phyloP scores from a whole-genome alignment of 2,888 invertebrate species.

The Diarsia dahlii region DNA sequence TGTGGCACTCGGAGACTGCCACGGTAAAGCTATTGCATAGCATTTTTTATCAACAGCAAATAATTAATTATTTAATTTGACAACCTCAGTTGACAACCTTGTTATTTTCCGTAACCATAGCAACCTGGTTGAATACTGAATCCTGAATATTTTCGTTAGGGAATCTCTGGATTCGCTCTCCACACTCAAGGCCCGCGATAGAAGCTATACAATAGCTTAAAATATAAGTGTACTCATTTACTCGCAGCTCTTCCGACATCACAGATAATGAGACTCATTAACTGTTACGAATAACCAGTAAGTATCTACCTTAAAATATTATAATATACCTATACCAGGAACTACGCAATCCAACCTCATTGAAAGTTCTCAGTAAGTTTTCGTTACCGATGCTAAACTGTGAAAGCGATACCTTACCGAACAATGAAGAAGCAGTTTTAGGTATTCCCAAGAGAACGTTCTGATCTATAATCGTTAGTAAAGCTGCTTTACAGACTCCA shows the following conservation, averaged over 20 bases:
- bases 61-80: too few species aligned
- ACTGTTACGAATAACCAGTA: not conserved
- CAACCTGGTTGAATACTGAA: too few species aligned
- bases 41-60: too few species aligned
- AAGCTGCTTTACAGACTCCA: not conserved
- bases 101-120: too few species aligned
- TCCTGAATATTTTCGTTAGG: too few species aligned
- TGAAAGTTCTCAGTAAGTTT: constrained; percentile 3
- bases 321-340: not conserved
- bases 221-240: not conserved
- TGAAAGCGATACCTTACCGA: not conserved
- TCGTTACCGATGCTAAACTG: constrained; percentile 18
- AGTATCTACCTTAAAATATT: not conserved
- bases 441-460: not conserved
- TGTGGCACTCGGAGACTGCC: too few species aligned
- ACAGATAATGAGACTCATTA: not conserved
- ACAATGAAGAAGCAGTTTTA: constrained; percentile 7
- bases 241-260: not conserved
- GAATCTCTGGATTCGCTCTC: too few species aligned
- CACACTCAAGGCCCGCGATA: too few species aligned
- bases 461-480: not conserved
- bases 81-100: too few species aligned
- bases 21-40: too few species aligned
- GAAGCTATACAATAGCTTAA: too few species aligned
- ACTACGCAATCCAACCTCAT: not conserved